Evolutionary conservation across 1,140 invertebrate species (phyloP), one percentile per base, ranked within the genome.

Genomic region (Sitobion miscanthi): DNA sequence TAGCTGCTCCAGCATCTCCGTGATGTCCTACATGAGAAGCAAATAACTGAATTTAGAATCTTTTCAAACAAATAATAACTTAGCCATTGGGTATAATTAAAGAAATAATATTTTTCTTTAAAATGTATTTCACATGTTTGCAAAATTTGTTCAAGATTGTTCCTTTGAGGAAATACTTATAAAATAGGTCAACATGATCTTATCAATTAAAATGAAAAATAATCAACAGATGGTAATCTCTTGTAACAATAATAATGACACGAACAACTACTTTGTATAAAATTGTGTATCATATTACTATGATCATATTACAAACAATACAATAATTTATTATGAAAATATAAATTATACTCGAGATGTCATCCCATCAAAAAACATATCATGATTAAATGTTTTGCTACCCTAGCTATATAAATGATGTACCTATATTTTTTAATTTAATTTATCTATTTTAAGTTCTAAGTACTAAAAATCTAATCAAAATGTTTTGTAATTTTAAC

Each of bases 1-100:
- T 97, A 91, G 97, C 95, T 23, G 99, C 99, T 94, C 99, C 99
- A 94, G 95, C 96, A 95, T 99, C 99, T 91, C 99, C 99, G 96
- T 99, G 99, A 96, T 99, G 99, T 91, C 99, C 98, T 98, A 94
- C 11, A 94, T 35, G n/a, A 88, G 0, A 88, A 14, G 7, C 17
- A n/a, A 88, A 54, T 89, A 87, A 87, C 7, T 49, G 14, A n/a
- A n/a, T 88, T 49, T 52, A 17, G 6, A 45, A 49, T n/a, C 23
- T 87, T 49, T 69, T 17, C 1, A n/a, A 17, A 49, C n/a, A 85
- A 85, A 85, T 25, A 38, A 94, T 91, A 91, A 93, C 93, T 62
- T 42, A 42, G 4, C 42, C 2, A 42, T 42, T 42, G 4, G 42
- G 42, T 42, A 42, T 4, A 42, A 42, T 42, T 3, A 42, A 42